phyloP scores from a whole-genome alignment of 2,888 invertebrate species.

The Teleiodes luculella region DNA sequence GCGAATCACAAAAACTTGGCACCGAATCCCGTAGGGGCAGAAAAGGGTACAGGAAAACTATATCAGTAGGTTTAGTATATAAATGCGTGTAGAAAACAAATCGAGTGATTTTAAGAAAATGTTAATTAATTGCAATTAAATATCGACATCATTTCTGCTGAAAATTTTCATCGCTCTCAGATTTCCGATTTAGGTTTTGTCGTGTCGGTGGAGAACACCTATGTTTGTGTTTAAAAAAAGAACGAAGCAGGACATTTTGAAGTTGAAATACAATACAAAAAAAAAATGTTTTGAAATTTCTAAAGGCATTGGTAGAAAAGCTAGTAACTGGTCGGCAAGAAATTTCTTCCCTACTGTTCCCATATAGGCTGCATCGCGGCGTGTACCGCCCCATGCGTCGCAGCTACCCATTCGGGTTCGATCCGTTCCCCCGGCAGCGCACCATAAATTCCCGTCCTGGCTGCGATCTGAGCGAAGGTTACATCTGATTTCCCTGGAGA shows the following conservation, averaged over 20 bases:
- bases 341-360: neutral
- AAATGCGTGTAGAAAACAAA: neutral
- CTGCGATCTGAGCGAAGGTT: conserved; percentile 32
- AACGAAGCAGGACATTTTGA: no score
- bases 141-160: no score
- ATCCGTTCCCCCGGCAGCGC: conserved; percentile 39
- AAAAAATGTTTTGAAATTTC: no score
- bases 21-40: conserved; percentile 25
- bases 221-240: no score
- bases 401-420: conserved; percentile 23
- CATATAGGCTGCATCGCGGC: neutral
- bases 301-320: no score
- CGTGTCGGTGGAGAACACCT: no score
- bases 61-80: neutral
- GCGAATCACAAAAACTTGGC: conserved; percentile 35
- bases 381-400: conserved; percentile 8
- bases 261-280: no score
- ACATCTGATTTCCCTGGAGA: conserved; percentile 43
- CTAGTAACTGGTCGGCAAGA: no score
- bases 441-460: conserved; percentile 60
- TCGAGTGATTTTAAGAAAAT: no score
- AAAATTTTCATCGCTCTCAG: no score
- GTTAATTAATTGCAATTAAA: no score
- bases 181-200: no score
- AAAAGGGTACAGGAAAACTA: conserved; percentile 16